These are phyloP conservation scores for Dicranocentrus wangi DNA, from an alignment of 2,888 invertebrate genomes.

Conservation along the genomic window DNA sequence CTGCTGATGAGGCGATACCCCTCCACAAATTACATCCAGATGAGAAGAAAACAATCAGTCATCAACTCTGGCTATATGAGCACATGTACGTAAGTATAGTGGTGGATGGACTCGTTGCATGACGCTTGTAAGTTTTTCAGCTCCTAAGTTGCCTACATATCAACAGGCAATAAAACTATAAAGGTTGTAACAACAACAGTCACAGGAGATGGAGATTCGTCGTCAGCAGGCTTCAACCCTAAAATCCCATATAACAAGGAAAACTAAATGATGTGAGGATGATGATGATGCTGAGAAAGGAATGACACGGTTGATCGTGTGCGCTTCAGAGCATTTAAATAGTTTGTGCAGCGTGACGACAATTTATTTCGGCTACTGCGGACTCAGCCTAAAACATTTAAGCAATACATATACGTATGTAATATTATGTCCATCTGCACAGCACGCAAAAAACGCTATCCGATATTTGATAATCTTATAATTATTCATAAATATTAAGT, in stretches of 20 bases:
- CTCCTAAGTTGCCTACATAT: conserved; percentile 68
- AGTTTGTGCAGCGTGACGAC: no score
- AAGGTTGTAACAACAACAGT: conserved; percentile 48
- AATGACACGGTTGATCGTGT: no score
- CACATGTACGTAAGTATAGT: neutral
- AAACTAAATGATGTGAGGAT: neutral
- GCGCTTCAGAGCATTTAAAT: no score
- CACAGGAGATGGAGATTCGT: neutral
- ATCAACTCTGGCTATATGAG: conserved; percentile 13
- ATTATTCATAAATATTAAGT: no score
- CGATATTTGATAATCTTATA: no score
- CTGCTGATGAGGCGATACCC: no score
- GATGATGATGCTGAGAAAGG: no score
- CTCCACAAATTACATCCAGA: conserved; percentile 2
- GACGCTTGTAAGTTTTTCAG: neutral
- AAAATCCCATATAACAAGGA: conserved; percentile 7
- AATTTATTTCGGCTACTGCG: no score
- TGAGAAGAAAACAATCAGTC: conserved; percentile 32
- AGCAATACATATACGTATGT: no score
- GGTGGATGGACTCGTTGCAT: neutral
- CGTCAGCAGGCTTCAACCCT: neutral
- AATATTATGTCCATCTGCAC: no score
- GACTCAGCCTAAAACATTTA: no score
- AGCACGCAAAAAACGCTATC: no score
- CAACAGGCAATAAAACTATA: conserved; percentile 73